A percentile compares a stretch with the other conserved stretches of the same genome.
Conservation (phyloP, 2,113 vertebrate genomes). For the Pangasianodon hypophthalmus region DNA sequence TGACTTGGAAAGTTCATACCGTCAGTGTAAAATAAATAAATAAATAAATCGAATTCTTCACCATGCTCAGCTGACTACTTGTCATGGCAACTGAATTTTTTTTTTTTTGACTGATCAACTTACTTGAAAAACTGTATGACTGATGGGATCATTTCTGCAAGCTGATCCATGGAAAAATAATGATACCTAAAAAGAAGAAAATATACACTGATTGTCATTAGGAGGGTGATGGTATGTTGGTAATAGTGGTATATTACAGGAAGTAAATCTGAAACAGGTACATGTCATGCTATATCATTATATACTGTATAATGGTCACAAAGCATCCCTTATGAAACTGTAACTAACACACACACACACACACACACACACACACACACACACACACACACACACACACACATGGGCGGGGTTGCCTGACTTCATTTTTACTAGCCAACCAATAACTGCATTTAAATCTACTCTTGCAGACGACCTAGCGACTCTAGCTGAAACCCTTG, state of each 20-base stretch:
- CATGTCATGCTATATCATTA: background rate
- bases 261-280: background rate
- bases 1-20: background rate
- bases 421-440: background rate
- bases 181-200: slow-evolving; percentile 74
- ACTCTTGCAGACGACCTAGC: background rate
- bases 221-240: background rate
- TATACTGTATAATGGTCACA: background rate
- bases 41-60: background rate
- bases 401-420: background rate
- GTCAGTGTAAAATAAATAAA: background rate
- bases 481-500: background rate
- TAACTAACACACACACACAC: background rate
- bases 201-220: background rate
- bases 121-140: slow-evolving; percentile 89
- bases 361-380: background rate
- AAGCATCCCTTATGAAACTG: too few relatives aligned
- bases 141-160: slow-evolving; percentile 87
- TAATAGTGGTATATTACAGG: background rate
- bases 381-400: background rate
- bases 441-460: background rate
- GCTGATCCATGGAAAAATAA: slow-evolving; percentile 86
- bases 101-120: slow-evolving; percentile 58
- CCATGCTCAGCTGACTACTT: background rate
- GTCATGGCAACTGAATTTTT: background rate